phyloP scores from a whole-genome alignment of 2,797 vertebrate genomes.

The Miichthys miiuy region DNA sequence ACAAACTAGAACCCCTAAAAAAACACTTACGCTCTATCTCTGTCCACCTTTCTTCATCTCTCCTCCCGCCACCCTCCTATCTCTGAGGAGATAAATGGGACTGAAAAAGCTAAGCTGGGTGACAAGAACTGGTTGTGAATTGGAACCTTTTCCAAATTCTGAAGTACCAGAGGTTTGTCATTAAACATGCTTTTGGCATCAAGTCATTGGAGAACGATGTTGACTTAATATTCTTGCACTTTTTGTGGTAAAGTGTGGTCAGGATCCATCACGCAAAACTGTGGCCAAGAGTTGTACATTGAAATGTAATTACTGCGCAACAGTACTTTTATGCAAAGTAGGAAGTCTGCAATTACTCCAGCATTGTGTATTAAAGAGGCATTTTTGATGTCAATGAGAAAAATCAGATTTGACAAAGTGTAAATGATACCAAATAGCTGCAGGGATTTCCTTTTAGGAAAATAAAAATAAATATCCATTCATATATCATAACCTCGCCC shows the following conservation, averaged over 20 bases:
- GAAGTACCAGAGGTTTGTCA: background rate
- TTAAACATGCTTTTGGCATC: background rate
- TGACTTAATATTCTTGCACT: too few relatives aligned
- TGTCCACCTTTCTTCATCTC: conserved; percentile 17
- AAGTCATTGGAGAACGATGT: too few relatives aligned
- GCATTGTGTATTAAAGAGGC: background rate
- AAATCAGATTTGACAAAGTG: background rate
- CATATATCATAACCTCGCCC: background rate
- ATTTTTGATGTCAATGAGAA: conserved; percentile 3
- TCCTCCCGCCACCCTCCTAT: conserved; percentile 15
- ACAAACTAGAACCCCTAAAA: conserved; percentile 48
- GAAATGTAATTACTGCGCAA: conserved; percentile 1
- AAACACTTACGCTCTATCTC: conserved; percentile 33
- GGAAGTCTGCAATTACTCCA: background rate
- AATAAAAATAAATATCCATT: too few relatives aligned
- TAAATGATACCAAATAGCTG: background rate
- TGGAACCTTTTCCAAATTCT: background rate
- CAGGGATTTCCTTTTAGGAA: background rate
- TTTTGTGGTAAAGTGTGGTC: too few relatives aligned
- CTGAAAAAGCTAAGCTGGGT: conserved; percentile 9
- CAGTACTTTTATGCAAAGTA: background rate
- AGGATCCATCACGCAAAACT: background rate
- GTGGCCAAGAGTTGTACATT: background rate
- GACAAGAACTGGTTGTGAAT: conserved; percentile 5
- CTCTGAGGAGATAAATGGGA: conserved; percentile 41